These are phyloP conservation scores for Cyanistes caeruleus DNA, from an alignment of 2,113 vertebrate species.

Conservation along the genomic window DNA sequence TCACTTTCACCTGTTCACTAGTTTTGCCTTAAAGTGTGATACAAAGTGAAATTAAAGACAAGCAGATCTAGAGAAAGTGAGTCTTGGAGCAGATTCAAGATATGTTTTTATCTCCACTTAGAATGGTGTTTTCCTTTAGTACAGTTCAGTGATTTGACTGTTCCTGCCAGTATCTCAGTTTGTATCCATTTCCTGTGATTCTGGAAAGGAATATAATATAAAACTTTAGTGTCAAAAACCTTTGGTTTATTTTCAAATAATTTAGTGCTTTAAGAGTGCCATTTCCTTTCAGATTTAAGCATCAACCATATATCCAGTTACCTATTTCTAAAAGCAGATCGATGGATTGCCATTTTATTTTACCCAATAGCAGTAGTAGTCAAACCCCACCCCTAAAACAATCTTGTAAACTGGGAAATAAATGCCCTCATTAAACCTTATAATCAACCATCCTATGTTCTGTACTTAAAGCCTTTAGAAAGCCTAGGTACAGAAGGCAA, in stretches of 20 bases:
- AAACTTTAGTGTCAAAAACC: background rate
- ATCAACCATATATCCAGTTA: background rate
- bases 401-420: background rate
- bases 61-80: background rate
- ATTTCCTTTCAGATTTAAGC: background rate
- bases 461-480: background rate
- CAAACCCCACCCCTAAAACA: fast-evolving
- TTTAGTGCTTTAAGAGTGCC: background rate
- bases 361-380: background rate
- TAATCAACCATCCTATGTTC: background rate
- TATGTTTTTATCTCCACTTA: background rate
- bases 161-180: background rate
- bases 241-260: background rate
- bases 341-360: background rate
- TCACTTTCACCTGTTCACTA: background rate
- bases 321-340: background rate
- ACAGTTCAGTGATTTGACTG: background rate
- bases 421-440: background rate
- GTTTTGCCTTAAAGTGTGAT: background rate
- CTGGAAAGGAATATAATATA: background rate
- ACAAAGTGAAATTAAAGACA: background rate
- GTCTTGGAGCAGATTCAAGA: background rate
- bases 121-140: background rate
- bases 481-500: background rate
- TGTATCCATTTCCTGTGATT: background rate